Evolutionary conservation across 2,113 vertebrate genomes (phyloP).

Genomic region (Heteronetta atricapilla): DNA sequence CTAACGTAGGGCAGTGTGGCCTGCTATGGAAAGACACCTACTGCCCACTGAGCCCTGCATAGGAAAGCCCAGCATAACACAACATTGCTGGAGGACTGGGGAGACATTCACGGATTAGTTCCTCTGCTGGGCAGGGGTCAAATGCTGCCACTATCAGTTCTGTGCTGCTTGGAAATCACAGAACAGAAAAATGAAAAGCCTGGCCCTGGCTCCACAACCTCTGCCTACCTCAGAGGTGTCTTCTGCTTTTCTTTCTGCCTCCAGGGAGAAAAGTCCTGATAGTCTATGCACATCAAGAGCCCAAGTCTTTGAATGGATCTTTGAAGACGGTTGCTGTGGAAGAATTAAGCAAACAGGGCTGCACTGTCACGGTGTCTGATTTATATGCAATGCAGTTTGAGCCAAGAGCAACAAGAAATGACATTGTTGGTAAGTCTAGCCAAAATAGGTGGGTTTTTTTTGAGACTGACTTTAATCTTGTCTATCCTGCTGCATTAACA

Average conservation of each 20-base stretch:
- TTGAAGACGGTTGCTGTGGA: conserved; percentile 70
- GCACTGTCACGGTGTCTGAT: conserved; percentile 69
- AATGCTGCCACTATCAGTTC: neutral
- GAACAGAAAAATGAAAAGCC: neutral
- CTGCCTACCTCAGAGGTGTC: neutral
- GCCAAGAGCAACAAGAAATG: conserved; percentile 73
- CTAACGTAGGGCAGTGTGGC: too few relatives aligned
- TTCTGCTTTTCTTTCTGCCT: neutral
- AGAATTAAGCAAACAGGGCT: conserved; percentile 74
- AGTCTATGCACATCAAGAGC: conserved; percentile 80
- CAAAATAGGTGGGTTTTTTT: neutral
- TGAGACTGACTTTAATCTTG: neutral
- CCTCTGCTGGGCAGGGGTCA: neutral
- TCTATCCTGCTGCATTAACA: neutral
- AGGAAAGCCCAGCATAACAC: neutral
- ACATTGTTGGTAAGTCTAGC: conserved; percentile 71
- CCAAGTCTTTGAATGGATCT: conserved; percentile 77
- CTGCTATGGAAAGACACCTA: neutral
- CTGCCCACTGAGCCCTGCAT: neutral
- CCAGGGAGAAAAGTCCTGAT: conserved; percentile 79
- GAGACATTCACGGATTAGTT: neutral
- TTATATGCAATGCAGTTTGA: conserved; percentile 79
- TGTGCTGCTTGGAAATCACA: neutral
- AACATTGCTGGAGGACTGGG: neutral
- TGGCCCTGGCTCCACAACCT: neutral